phyloP scores from a whole-genome alignment of 2,113 vertebrate genomes.

The Tauraco erythrolophus region DNA sequence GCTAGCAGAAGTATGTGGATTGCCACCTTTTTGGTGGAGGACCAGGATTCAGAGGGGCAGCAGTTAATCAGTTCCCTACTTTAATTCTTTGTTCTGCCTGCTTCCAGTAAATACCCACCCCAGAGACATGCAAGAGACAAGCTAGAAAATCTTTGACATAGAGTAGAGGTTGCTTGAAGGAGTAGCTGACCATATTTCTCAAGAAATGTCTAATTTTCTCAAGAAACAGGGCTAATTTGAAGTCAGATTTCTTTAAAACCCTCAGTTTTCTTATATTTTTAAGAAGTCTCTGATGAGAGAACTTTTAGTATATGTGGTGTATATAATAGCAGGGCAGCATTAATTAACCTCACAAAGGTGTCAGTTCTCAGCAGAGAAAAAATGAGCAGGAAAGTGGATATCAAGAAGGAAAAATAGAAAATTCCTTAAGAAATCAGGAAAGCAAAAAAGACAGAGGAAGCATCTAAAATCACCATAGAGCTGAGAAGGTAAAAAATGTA shows the following conservation, averaged over 20 bases:
- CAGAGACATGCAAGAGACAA: not conserved
- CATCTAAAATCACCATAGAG: not conserved
- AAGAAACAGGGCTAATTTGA: not conserved
- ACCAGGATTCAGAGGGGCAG: not conserved
- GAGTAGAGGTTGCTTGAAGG: not conserved
- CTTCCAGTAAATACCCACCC: not conserved
- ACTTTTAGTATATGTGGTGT: not conserved
- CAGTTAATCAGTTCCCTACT: not conserved
- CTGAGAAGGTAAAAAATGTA: not conserved
- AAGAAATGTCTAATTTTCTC: not conserved
- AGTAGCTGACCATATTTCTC: not conserved
- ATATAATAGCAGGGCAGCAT: not conserved
- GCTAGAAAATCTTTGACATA: not conserved
- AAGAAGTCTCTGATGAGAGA: not conserved
- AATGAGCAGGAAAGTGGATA: not conserved
- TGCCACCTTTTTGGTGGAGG: not conserved
- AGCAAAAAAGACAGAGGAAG: not conserved
- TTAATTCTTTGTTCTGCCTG: not conserved
- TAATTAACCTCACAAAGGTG: not conserved
- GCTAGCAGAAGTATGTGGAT: not conserved
- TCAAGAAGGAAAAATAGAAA: not conserved
- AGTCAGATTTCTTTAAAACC: not conserved
- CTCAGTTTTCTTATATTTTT: not conserved
- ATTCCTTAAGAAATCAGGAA: not conserved
- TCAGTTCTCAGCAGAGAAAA: not conserved